Evolutionary conservation across 2,113 vertebrate species (phyloP).

Genomic region (Anarrhichthys ocellatus): DNA sequence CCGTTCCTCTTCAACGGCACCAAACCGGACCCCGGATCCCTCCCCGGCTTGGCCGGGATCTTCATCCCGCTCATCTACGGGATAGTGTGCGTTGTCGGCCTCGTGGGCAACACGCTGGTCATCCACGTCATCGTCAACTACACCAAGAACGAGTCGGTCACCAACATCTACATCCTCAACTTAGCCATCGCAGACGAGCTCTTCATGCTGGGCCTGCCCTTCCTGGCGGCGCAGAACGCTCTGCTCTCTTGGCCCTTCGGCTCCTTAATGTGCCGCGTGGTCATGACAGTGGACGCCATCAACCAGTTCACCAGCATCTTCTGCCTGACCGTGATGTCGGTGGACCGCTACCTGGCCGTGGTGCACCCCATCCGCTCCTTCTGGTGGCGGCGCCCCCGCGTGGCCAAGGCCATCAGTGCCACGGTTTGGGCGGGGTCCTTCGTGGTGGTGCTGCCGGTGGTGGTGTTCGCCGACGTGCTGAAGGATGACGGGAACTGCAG

Average conservation of each 20-base stretch:
- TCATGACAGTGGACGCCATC: slow-evolving; percentile 96
- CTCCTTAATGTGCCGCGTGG: slow-evolving; percentile 93
- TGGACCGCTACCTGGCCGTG: slow-evolving; percentile 95
- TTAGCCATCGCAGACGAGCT: slow-evolving; percentile 95
- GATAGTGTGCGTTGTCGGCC: slow-evolving; percentile 90
- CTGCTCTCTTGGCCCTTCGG: slow-evolving; percentile 97
- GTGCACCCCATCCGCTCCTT: slow-evolving; percentile 91
- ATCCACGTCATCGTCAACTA: slow-evolving; percentile 92
- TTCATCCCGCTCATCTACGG: slow-evolving; percentile 93
- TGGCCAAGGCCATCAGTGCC: slow-evolving; percentile 89
- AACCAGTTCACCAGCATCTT: slow-evolving; percentile 99
- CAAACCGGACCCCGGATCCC: slow-evolving; percentile 32
- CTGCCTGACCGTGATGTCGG: slow-evolving; percentile 95
- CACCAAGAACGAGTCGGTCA: slow-evolving; percentile 90
- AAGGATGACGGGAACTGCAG: slow-evolving; percentile 91
- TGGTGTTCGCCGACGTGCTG: slow-evolving; percentile 91
- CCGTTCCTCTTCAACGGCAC: slow-evolving; percentile 55
- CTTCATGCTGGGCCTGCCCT: slow-evolving; percentile 96
- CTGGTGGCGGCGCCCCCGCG: slow-evolving; percentile 90
- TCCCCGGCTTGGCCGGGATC: slow-evolving; percentile 84
- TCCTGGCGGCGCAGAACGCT: slow-evolving; percentile 93
- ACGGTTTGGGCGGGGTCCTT: slow-evolving; percentile 92
- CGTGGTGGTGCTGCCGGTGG: slow-evolving; percentile 92
- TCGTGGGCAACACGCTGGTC: slow-evolving; percentile 93
- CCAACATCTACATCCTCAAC: slow-evolving; percentile 96